Evolutionary conservation across 2,797 vertebrate genomes (phyloP).

Genomic region (Amphiprion clarkii): DNA sequence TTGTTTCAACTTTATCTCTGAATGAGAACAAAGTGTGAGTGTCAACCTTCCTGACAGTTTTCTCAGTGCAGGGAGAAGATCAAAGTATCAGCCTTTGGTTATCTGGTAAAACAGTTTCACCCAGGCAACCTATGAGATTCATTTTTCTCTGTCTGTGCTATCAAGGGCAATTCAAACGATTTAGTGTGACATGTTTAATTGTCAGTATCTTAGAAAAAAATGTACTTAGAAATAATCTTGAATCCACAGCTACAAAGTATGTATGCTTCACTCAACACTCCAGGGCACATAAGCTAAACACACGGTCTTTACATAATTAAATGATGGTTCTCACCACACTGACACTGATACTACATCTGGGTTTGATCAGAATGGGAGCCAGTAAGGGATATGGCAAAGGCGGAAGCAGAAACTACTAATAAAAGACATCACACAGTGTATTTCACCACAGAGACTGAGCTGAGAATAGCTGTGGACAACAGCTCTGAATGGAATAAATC

Average conservation of each 20-base stretch:
- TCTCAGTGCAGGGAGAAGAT: neutral
- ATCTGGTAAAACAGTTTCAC: neutral
- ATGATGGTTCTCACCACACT: conserved; percentile 1
- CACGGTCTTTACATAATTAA: conserved; percentile 5
- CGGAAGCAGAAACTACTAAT: conserved; percentile 42
- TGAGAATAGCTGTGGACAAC: conserved; percentile 49
- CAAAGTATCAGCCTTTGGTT: conserved; percentile 21
- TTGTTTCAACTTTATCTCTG: conserved; percentile 18
- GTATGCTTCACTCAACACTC: too few relatives aligned
- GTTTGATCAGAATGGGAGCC: conserved; percentile 43
- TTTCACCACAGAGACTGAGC: conserved; percentile 52
- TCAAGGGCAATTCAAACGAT: too few relatives aligned
- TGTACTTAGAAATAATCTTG: too few relatives aligned
- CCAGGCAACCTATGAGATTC: neutral
- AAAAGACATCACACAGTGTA: conserved; percentile 46
- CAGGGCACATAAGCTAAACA: conserved; percentile 2
- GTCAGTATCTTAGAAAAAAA: too few relatives aligned
- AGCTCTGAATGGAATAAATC: conserved; percentile 31
- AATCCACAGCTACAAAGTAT: too few relatives aligned
- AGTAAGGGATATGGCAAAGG: conserved; percentile 21
- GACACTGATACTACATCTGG: conserved; percentile 42
- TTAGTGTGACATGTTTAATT: too few relatives aligned
- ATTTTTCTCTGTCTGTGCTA: conserved; percentile 2
- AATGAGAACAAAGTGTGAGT: conserved; percentile 12
- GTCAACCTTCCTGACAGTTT: conserved; percentile 16